These are phyloP conservation scores for Zaprionus lachaisei DNA, from an alignment of 1,140 invertebrate genomes.

Conservation along the genomic window DNA sequence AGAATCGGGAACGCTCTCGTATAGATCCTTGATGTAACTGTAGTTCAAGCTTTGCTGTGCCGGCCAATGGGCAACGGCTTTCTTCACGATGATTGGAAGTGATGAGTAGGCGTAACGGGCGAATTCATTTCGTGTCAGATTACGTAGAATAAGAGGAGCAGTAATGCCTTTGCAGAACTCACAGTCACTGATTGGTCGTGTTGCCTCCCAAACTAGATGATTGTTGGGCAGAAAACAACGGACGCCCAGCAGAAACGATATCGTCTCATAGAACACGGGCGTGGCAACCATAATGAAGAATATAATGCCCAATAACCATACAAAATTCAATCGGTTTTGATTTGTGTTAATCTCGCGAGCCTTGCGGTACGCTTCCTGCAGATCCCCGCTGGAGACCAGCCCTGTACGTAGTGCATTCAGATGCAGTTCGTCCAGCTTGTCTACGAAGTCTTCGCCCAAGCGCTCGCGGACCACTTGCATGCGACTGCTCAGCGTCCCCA, in stretches of 20 bases:
- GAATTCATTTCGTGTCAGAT: slow-evolving; percentile 89
- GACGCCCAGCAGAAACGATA: slow-evolving; percentile 85
- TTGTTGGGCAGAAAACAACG: slow-evolving; percentile 93
- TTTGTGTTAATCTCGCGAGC: slow-evolving; percentile 60
- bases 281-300: slow-evolving; percentile 79
- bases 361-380: slow-evolving; percentile 76
- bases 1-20: slow-evolving; percentile 88
- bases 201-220: slow-evolving; percentile 93
- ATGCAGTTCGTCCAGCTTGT: slow-evolving; percentile 69
- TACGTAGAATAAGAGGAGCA: slow-evolving; percentile 87
- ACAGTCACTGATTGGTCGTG: slow-evolving; percentile 92
- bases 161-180: slow-evolving; percentile 87
- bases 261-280: slow-evolving; percentile 72
- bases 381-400: slow-evolving; percentile 64
- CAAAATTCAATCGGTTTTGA: slow-evolving; percentile 65
- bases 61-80: slow-evolving; percentile 91
- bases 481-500: slow-evolving; percentile 56
- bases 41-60: slow-evolving; percentile 90
- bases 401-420: slow-evolving; percentile 70
- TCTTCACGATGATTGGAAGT: slow-evolving; percentile 92
- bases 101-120: slow-evolving; percentile 90
- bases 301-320: slow-evolving; percentile 78
- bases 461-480: slow-evolving; percentile 59
- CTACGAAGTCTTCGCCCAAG: slow-evolving; percentile 67
- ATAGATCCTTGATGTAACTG: slow-evolving; percentile 91